Base-by-base conservation (phyloP, 2,888 invertebrate species). In the Lithophane socia region DNA sequence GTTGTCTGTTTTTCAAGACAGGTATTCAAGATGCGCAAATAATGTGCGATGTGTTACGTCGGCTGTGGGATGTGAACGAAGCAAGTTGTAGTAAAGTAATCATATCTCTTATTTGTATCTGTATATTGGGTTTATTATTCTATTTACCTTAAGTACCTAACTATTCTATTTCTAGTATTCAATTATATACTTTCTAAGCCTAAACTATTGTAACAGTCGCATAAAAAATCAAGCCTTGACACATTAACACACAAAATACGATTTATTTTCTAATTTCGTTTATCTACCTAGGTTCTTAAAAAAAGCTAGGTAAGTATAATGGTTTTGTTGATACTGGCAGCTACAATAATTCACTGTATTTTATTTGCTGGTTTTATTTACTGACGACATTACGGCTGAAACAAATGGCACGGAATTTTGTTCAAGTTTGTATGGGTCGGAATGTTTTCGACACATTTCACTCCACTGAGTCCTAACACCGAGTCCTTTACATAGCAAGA, bases 21-120 rank as follows among this genome's bases (percentile, higher is more conserved):
- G 94, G 95, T 94, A 95, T 92, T 88, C 82, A 88, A 87, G 90
- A 90, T 91, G 91, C 90, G 88, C 89, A 89, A 92, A 91, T 92
- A 90, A 91, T 92, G 88, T 61, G 44, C 61, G 79, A 87, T 83
- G 75, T 87, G 87, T 85, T 87, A 87, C 90, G 91, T 90, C 84
- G 89, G 86, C 89, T 89, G 89, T 86, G 87, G 52, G 79, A 87
- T 86, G 85, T 84, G 87, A 85, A 89, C 81, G 42, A 68, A 74
- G 73, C 73, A 85, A 86, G 86, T 84, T 58, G 63, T 68, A 77
- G 75, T 75, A 72, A 77, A 75, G 69, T 75, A 73, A 76, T 83
- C 60, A 64, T 49, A 52, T 24, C 65, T 74, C 63, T 63, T 78
- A 7, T 76, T 76, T 75, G 71, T 42, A 42, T 70, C 3, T 60